Base-by-base conservation (phyloP, 2,797 vertebrate genomes). In the Neosalanx taihuensis region DNA sequence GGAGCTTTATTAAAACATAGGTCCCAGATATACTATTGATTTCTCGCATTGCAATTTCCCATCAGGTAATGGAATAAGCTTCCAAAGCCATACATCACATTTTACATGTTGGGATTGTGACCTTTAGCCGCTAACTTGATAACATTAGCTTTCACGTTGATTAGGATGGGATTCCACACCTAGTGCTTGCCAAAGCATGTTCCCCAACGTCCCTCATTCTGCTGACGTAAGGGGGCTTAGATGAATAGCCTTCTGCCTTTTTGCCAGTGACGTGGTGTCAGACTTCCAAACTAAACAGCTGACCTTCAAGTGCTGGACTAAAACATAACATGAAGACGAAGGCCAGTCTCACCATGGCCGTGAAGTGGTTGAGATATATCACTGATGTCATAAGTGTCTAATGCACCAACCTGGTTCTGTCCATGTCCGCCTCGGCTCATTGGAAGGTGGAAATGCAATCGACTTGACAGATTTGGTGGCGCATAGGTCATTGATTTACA, bases 41-140 rank as follows among this genome's bases (percentile, higher is more conserved):
- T 88, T 87, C 69, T 69, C 46, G 62, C 74, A 73, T 73, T 72
- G 64, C 67, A 71, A 67, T 77, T 81, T 79, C 79, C 82, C 84
- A 83, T 88, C 76, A 85, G 80, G 81, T 81, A 70, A 84, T 85
- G 84, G 86, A 88, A 85, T 82, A 75, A 53, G 51, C 72, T 73
- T 62, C 29, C 46, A 37, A 18, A 80, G 79, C 83, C 74, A 80
- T 76, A 80, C 71, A 84, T 87, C 80, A 80, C 46, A 75, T 78
- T 78, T 72, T 66, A 72, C 65, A 68, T 77, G 83, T 84, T 76
- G 70, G 87, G 77, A 75, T 23, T 64, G 74, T 83, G 80, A 87
- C 86, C 83, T 88, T 78, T 86, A 79, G 81, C 79, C 73, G 72
- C 67, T 68, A 78, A 80, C 74, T 51, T 1, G 31, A 73, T 72